Base-by-base conservation (phyloP, 1,140 invertebrate genomes). In the Ceratoteleas bidentatus region DNA sequence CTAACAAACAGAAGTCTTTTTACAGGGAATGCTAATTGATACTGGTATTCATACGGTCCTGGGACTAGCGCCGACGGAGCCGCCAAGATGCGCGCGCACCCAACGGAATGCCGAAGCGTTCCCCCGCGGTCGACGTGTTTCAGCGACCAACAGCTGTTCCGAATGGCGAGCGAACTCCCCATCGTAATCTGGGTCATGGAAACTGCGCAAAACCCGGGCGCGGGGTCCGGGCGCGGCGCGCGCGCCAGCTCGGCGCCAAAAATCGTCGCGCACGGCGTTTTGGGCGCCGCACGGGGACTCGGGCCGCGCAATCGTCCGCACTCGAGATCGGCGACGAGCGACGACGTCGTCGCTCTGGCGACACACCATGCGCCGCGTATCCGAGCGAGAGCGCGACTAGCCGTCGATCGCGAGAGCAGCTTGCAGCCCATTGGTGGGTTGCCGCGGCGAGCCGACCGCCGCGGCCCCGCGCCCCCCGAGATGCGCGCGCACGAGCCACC, bases 61-160 rank as follows among this genome's bases (percentile, higher is more conserved):
- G 89, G 61, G 81, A 84, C 83, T 88, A 76, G 87, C 87, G 85
- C 85, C 86, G 85, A 87, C 83, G 84, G 85, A 87, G 88, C 88
- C 89, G 88, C 88, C 88, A 89, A 90, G 87, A 79, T 64, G 87
- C 88, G 88, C 85, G 88, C 89, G 88, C 87, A 90, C 52, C 58
- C 78, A 70, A 85, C 86, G 75, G 84, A 86, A 88, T 86, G 87
- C 85, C 88, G 84, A 85, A 88, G 87, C 88, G 85, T 86, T 85
- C 85, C 85, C 86, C 85, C 86, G 85, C 85, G 87, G 85, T 83
- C 85, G 87, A 87, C 88, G 89, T 90, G 83, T 89, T 90, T 85
- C 85, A 85, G 85, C 85, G 83, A 84, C 88, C 86, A 89, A 89
- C 89, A 90, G 90, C 88, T 90, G 89, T 91, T 91, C 90, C 89